Conservation (phyloP, 2,888 invertebrate species). For the Lasioglossum pauxillum region DNA sequence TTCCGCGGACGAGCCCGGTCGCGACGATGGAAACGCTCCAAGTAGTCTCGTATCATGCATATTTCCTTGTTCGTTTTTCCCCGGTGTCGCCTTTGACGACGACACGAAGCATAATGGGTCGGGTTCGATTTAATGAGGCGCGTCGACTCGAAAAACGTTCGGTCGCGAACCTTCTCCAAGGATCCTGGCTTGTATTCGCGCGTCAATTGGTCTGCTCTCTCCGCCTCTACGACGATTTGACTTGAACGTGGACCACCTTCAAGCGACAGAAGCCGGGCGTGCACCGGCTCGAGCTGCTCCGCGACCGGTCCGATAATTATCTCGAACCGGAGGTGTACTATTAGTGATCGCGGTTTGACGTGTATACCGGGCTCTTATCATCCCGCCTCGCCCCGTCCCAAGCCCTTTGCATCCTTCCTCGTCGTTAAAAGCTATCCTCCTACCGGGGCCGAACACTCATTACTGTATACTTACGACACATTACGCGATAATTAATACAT, state of each 20-base stretch:
- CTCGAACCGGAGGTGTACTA: slow-evolving; percentile 76
- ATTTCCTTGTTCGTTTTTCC: slow-evolving; percentile 6
- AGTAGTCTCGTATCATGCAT: slow-evolving; percentile 20
- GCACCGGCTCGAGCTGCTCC: slow-evolving; percentile 47
- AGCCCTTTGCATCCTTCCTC: slow-evolving; percentile 59
- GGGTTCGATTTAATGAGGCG: slow-evolving; percentile 57
- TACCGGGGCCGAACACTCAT: slow-evolving; percentile 62
- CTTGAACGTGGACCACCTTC: slow-evolving; percentile 57
- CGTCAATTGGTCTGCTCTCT: slow-evolving; percentile 64
- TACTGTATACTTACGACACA: slow-evolving; percentile 72
- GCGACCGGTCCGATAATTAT: slow-evolving; percentile 76
- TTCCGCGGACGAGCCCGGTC: slow-evolving; percentile 16
- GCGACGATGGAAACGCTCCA: neutral
- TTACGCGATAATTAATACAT: slow-evolving; percentile 77
- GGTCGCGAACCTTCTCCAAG: slow-evolving; percentile 17
- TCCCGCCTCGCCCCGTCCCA: slow-evolving; percentile 34
- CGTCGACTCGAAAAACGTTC: slow-evolving; percentile 37
- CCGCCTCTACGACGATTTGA: slow-evolving; percentile 67
- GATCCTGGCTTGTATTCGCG: slow-evolving; percentile 9
- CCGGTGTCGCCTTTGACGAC: neutral
- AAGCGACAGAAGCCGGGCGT: slow-evolving; percentile 36
- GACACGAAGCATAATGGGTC: slow-evolving; percentile 45
- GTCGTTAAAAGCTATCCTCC: slow-evolving; percentile 73
- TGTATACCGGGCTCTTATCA: slow-evolving; percentile 70
- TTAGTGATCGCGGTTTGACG: slow-evolving; percentile 77